Conservation (phyloP, 2,113 vertebrate species). For the Zapornia atra region DNA sequence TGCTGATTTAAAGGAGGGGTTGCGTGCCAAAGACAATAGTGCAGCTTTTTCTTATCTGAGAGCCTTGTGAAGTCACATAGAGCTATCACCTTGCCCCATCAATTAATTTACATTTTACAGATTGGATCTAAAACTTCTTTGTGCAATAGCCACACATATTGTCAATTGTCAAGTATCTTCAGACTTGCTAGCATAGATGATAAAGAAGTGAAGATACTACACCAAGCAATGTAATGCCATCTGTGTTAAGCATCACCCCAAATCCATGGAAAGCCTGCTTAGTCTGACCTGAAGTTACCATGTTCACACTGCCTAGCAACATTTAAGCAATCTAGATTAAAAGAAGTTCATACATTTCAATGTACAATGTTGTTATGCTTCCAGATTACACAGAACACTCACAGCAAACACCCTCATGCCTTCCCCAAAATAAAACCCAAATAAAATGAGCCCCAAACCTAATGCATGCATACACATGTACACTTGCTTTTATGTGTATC, state of each 20-base stretch:
- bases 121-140: neutral
- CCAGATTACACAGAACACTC: neutral
- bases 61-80: neutral
- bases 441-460: neutral
- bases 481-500: neutral
- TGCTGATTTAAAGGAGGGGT: neutral
- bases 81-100: neutral
- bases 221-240: neutral
- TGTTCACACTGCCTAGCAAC: neutral
- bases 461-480: accelerated
- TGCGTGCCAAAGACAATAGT: neutral
- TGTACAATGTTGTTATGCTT: neutral
- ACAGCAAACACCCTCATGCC: neutral
- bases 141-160: neutral
- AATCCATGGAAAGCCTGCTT: neutral
- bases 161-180: neutral
- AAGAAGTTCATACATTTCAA: neutral
- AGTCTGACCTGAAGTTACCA: neutral
- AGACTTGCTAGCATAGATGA: neutral
- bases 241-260: neutral
- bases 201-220: neutral
- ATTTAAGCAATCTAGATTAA: neutral
- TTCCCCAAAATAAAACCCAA: neutral
- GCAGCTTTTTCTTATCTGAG: neutral
- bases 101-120: neutral